Evolutionary conservation across 2,113 vertebrate genomes (phyloP), one percentile per base, ranked within the genome.

Genomic region (Chunga burmeisteri): DNA sequence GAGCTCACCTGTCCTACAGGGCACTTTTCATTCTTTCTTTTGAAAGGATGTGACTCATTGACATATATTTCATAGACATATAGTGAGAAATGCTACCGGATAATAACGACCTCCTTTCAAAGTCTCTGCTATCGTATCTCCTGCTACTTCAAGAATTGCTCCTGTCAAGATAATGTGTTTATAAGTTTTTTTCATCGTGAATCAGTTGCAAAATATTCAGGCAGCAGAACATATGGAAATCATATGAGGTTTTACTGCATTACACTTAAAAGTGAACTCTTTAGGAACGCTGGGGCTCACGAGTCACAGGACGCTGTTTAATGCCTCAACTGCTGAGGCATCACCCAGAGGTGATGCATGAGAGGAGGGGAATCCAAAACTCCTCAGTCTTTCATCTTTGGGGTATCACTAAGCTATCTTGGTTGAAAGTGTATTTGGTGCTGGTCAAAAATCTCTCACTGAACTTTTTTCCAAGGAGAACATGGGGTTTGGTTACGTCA

Each of bases 1-100:
- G 95, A 91, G 83, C 94, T 97, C 93, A 95, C 97, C 92, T 97
- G 93, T 97, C 95, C 91, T 93, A 14, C 77, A 82, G 46, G 90
- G 88, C 88, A 66, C 78, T 96, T 94, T 88, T 90, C 71, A 82
- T 42, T 74, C 86, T 74, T 81, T 61, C 58, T 66, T 90, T 86
- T 88, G 74, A 94, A 78, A 93, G 71, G 68, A 84, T 84, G 79
- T 96, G 95, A 93, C 82, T 91, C 90, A 7, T 3, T 95, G 86
- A 93, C 62, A 27, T 85, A 73, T 77, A 89, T 93, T 88, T 81
- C 21, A 0, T 20, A 14, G 75, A 26, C 47, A 17, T 62, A 23
- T 15, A 58, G 78, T 56, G 93, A 27, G 86, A 90, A 91, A 65
- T 5, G 53, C 95, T 96, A 87, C 95, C 55, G 91, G 83, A 58